These are phyloP conservation scores for Merops nubicus DNA, from an alignment of 2,113 vertebrate genomes.

Conservation along the genomic window DNA sequence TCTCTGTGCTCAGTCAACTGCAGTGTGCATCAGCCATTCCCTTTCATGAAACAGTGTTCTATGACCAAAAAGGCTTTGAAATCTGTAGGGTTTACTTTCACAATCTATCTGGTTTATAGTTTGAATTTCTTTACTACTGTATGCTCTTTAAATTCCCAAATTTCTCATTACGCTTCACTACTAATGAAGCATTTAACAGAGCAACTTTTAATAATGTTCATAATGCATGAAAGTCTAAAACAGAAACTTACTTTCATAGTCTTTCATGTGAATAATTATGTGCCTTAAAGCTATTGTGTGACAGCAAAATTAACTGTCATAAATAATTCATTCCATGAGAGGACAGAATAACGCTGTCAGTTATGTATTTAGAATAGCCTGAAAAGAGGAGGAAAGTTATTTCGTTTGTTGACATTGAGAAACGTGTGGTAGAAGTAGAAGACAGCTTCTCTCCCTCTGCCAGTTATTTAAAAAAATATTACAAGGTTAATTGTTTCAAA, in stretches of 20 bases:
- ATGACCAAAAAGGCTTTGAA: neutral
- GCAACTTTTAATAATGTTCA: neutral
- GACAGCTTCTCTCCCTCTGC: neutral
- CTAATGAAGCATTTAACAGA: neutral
- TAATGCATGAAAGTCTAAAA: neutral
- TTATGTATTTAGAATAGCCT: neutral
- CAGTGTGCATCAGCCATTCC: neutral
- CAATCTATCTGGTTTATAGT: neutral
- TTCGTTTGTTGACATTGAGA: neutral
- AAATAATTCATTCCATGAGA: constrained; percentile 5
- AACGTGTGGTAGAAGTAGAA: neutral
- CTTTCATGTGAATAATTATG: neutral
- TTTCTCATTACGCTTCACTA: neutral
- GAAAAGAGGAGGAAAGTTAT: neutral
- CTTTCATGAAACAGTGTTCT: neutral
- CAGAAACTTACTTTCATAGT: neutral
- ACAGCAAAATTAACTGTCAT: constrained; percentile 1
- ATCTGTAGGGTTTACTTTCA: neutral
- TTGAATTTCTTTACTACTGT: neutral
- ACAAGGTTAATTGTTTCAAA: constrained; percentile 15
- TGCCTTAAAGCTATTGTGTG: neutral
- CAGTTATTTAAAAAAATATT: neutral
- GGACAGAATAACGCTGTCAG: neutral
- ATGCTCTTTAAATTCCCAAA: neutral
- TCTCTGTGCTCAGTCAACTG: neutral